Percentiles rank a stretch among this genome's conserved stretches.
Evolutionary conservation across 2,888 invertebrate species (phyloP).

Genomic region (Drosophila kuntzei): DNA sequence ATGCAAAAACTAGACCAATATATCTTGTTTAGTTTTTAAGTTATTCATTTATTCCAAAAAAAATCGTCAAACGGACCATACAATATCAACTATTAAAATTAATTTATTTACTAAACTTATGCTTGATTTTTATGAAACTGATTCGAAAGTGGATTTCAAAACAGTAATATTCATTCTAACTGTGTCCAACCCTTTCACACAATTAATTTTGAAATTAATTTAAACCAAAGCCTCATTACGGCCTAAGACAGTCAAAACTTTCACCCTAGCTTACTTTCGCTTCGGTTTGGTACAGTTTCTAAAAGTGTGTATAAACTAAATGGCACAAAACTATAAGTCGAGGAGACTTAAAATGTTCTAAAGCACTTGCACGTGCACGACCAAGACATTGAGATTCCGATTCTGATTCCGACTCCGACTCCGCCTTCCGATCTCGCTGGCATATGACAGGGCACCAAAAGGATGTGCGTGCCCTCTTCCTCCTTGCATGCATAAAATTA

Average conservation of each 20-base stretch:
- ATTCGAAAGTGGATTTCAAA: background rate
- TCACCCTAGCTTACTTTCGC: slow-evolving; percentile 41
- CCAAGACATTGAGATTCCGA: slow-evolving; percentile 28
- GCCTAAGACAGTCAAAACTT: slow-evolving; percentile 48
- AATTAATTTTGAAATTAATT: slow-evolving; percentile 64
- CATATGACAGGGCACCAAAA: slow-evolving; percentile 16
- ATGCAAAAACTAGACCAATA: no score
- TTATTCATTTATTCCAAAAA: no score
- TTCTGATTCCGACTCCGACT: slow-evolving; percentile 2
- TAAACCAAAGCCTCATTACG: slow-evolving; percentile 58
- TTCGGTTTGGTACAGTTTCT: slow-evolving; percentile 17
- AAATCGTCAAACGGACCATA: no score
- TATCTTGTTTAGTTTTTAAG: no score
- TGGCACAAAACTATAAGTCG: slow-evolving; percentile 66
- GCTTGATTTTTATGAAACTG: no score
- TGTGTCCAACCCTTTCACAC: slow-evolving; percentile 23
- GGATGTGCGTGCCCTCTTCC: slow-evolving; percentile 41
- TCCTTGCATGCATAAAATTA: slow-evolving; percentile 67
- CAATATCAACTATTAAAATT: no score
- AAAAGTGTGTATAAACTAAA: slow-evolving; percentile 42
- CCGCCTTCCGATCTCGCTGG: slow-evolving; percentile 21
- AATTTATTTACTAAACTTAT: no score
- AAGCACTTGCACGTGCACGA: slow-evolving; percentile 53
- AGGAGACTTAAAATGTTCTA: slow-evolving; percentile 58
- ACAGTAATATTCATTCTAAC: background rate